A percentile compares a stretch with the other conserved stretches of the same genome.
Conservation (phyloP, 2,797 vertebrate genomes). For the Catostomus latipinnis region DNA sequence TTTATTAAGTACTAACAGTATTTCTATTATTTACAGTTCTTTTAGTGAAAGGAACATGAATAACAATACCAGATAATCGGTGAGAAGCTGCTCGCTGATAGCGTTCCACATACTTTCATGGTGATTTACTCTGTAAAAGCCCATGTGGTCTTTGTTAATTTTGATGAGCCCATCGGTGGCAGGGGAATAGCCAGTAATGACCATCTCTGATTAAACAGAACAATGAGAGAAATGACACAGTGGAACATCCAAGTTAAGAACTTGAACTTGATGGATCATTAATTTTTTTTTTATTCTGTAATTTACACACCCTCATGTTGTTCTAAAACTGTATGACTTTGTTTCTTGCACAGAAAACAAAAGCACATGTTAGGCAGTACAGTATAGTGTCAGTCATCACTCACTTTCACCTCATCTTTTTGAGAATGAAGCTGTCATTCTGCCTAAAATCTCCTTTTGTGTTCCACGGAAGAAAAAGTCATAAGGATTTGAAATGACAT, state of each 20-base stretch:
- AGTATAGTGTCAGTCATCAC: no score
- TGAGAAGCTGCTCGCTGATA: constrained; percentile 73
- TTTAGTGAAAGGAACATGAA: neutral
- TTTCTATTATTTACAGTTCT: neutral
- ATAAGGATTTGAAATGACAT: no score
- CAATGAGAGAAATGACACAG: neutral
- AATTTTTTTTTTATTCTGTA: no score
- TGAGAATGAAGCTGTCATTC: no score
- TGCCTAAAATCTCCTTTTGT: no score
- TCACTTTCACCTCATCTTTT: no score
- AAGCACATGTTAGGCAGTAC: no score
- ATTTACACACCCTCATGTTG: no score
- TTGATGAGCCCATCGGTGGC: constrained; percentile 73
- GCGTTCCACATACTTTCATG: constrained; percentile 75
- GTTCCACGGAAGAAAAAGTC: no score
- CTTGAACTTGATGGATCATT: neutral
- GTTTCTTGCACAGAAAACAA: no score
- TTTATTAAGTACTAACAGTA: neutral
- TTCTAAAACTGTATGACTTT: no score
- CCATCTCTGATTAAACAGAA: constrained; percentile 64
- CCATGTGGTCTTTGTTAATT: constrained; percentile 88
- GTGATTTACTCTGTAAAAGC: constrained; percentile 87
- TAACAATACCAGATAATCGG: constrained; percentile 70
- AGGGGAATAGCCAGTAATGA: constrained; percentile 55
- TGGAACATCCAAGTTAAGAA: neutral